Conservation (phyloP, 2,797 vertebrate genomes). For the Pitangus sulphuratus region DNA sequence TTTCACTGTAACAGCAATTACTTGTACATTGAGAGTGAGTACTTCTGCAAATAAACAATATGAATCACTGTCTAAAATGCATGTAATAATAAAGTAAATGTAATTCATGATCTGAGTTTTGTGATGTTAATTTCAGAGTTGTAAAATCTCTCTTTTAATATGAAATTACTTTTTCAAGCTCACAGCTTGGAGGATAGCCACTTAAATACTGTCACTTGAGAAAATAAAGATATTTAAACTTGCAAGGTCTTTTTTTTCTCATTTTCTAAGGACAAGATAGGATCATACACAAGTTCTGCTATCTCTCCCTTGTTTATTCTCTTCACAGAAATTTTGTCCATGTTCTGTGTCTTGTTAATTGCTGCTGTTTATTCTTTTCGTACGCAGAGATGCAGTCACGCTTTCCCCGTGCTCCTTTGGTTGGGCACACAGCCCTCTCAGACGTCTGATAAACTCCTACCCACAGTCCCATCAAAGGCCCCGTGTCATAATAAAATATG, state of each 20-base stretch:
- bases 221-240: background rate
- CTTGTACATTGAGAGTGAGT: background rate
- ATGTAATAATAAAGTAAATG: conserved; percentile 48
- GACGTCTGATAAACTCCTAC: background rate
- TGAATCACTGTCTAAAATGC: conserved; percentile 47
- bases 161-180: background rate
- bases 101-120: conserved; percentile 28
- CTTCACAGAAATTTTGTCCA: background rate
- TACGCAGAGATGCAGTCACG: background rate
- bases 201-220: background rate
- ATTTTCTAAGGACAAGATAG: background rate
- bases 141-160: background rate
- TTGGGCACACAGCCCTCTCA: background rate
- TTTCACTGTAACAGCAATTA: conserved; percentile 36
- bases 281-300: background rate
- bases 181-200: background rate
- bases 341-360: background rate
- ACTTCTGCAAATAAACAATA: background rate
- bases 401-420: background rate
- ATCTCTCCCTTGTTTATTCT: background rate
- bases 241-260: background rate
- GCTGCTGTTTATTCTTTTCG: background rate
- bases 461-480: background rate
- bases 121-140: background rate
- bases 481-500: background rate